phyloP scores from a whole-genome alignment of 92 coral and sea anemone species.

The Paramuricea clavata region DNA sequence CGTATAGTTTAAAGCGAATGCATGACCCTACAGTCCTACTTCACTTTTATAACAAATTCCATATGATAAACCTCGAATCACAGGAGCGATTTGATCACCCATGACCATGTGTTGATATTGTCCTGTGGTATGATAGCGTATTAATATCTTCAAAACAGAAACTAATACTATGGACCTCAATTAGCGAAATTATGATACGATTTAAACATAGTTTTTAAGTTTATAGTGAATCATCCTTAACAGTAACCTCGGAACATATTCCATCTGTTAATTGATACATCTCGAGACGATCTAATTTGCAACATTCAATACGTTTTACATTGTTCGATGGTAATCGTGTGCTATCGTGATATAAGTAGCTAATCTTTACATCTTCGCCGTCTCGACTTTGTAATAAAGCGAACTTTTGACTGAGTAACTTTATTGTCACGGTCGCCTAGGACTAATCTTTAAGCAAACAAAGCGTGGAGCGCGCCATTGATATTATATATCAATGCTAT shows the following conservation, averaged over 20 bases:
- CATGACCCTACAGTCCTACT: no score
- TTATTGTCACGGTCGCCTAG: not conserved
- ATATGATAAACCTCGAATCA: no score
- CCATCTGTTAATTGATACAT: not conserved
- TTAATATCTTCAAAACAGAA: no score
- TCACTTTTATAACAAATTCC: not conserved
- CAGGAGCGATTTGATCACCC: no score
- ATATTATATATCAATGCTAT: not conserved
- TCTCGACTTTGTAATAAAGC: not conserved
- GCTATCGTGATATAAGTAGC: not conserved
- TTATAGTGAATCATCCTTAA: no score
- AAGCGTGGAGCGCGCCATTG: not conserved
- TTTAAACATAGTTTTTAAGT: no score
- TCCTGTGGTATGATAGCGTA: no score
- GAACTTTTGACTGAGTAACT: not conserved
- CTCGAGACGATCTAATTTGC: not conserved
- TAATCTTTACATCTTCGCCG: not conserved
- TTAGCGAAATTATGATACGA: no score
- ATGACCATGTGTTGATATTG: no score
- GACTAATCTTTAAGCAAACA: constrained; percentile 5
- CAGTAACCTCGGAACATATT: no score
- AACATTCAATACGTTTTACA: not conserved
- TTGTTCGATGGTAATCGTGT: not conserved
- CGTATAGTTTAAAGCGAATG: no score
- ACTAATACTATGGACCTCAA: no score